Percentiles rank a stretch among this genome's conserved stretches.
These are phyloP conservation scores for Anabas testudineus DNA, from an alignment of 2,797 vertebrate genomes.

Conservation along the genomic window DNA sequence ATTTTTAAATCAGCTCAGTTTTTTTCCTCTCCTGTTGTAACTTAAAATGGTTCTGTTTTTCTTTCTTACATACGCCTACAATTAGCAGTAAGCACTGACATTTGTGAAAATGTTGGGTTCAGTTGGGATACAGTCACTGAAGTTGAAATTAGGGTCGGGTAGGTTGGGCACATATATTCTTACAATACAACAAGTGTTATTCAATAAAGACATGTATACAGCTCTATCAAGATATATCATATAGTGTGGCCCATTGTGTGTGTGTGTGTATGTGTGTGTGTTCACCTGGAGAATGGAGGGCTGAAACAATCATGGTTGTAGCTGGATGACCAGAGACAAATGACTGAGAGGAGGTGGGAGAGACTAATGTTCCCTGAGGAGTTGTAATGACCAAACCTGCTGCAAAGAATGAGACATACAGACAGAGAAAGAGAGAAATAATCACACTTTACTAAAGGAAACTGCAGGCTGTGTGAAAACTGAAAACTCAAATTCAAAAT, in stretches of 20 bases:
- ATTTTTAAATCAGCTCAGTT: too few species aligned
- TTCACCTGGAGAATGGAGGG: slow-evolving; percentile 88
- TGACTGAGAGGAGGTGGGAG: slow-evolving; percentile 93
- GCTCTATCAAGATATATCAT: background rate
- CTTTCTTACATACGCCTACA: too few species aligned
- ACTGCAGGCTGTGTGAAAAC: background rate
- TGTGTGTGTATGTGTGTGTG: background rate
- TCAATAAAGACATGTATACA: too few species aligned
- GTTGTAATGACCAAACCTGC: slow-evolving; percentile 97
- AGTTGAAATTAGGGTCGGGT: too few species aligned
- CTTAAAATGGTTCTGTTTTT: too few species aligned
- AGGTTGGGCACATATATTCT: too few species aligned
- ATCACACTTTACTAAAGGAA: slow-evolving; percentile 7
- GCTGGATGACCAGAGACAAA: slow-evolving; percentile 86
- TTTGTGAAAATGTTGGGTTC: too few species aligned
- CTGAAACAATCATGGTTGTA: slow-evolving; percentile 93
- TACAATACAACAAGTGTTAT: too few species aligned
- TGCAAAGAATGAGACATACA: slow-evolving; percentile 71
- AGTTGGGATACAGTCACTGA: too few species aligned
- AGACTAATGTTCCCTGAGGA: slow-evolving; percentile 94
- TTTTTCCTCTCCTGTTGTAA: background rate
- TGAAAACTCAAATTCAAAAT: background rate
- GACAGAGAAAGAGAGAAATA: slow-evolving; percentile 3
- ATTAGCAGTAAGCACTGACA: too few species aligned
- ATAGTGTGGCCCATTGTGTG: too few species aligned